Evolutionary conservation across 92 coral and sea anemone species (phyloP), one percentile per base, ranked within the genome.

Genomic region (Phenganax marumi): DNA sequence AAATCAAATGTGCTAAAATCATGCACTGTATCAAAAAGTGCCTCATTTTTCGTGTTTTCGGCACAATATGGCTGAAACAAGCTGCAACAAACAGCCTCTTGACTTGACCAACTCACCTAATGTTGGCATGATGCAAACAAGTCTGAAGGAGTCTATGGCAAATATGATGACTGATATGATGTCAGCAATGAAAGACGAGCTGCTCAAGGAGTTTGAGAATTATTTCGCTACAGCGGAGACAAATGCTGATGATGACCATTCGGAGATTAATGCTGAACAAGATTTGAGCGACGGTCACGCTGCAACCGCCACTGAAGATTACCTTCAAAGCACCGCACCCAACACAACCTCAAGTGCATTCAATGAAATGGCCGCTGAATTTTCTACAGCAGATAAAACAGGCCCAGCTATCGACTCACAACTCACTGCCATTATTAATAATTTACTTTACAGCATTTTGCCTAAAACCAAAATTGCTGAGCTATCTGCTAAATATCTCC

Each of bases 391-490:
- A 21, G 84, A 81, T 68, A 75, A 82, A 68, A 81, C 79, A 25
- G 79, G 86, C 18, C 77, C 86, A 3, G 47, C 82, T 1, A 48
- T 82, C 23, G 86, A 81, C 73, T 76, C 63, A 26, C 43, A 58
- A 24, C 85, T 80, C 18, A 82, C 70, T 19, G 73, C 39, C 1
- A 49, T 74, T 48, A n/a, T 86, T 50, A 26, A 52, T 39, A 84
- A 62, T 53, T 74, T 85, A 54, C 24, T 85, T 25, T 75, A 81
- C 21, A 77, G 39, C 56, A 85, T 52, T 24, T 52, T 85, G 43
- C 87, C 89, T 8, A 81, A 85, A 66, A 52, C 84, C 52, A 89
- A 85, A 52, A n/a, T 85, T 43, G 91, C 85, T 12, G 86, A 68
- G 23, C 68, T 81, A 8, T 43, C 55, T 13, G 49, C 51, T 5